Conservation (phyloP, 2,113 vertebrate species). For the Protobothrops mucrosquamatus region DNA sequence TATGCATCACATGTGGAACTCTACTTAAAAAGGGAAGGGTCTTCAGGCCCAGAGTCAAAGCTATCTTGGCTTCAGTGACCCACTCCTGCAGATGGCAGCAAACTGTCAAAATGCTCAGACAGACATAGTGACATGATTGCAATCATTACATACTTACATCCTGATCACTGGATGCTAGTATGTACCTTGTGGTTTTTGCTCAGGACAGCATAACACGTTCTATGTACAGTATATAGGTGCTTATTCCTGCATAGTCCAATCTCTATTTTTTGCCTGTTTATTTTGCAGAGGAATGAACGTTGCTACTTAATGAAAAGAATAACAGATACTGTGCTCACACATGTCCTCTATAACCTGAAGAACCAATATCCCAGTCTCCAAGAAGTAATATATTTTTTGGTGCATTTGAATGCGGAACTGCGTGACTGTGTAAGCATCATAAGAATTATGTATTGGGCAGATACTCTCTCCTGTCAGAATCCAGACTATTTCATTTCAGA, state of each 20-base stretch:
- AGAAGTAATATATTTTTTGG: constrained; percentile 67
- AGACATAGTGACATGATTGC: not conserved
- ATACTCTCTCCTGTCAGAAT: not conserved
- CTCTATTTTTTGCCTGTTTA: not conserved
- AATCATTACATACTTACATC: not conserved
- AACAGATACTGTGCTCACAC: constrained; percentile 62
- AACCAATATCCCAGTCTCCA: constrained; percentile 45
- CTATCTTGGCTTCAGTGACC: not conserved
- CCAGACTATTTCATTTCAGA: not conserved
- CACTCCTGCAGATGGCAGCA: not conserved
- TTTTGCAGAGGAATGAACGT: constrained; percentile 58
- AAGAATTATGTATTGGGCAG: not conserved
- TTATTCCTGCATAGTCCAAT: not conserved
- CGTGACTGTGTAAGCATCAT: constrained; percentile 64
- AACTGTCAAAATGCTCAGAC: not conserved
- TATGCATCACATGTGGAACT: not conserved
- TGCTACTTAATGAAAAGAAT: constrained; percentile 78
- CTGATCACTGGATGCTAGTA: not conserved
- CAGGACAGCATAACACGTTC: not conserved
- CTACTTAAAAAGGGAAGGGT: not conserved
- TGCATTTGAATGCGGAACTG: constrained; percentile 59
- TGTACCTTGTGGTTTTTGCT: not conserved
- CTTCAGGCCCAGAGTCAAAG: not conserved
- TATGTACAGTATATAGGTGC: not conserved
- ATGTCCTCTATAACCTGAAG: constrained; percentile 59